Evolutionary conservation across 2,113 vertebrate genomes (phyloP).

Genomic region (Pelecanus crispus): DNA sequence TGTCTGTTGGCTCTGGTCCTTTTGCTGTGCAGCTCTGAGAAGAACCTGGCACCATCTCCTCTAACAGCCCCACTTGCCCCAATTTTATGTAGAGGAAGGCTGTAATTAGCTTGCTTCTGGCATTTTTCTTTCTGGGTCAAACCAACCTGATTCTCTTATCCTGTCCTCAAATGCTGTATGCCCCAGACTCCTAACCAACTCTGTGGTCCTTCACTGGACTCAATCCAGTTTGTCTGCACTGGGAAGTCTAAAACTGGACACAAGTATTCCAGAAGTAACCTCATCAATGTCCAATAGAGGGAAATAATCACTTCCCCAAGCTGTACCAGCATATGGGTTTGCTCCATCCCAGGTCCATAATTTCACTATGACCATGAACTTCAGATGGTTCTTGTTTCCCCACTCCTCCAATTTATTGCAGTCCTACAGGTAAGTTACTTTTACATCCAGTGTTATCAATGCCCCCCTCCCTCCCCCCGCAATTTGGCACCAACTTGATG

Average conservation of each 20-base stretch:
- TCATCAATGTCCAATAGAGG: background rate
- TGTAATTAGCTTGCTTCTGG: background rate
- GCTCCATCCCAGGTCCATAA: background rate
- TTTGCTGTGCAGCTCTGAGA: background rate
- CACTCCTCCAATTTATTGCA: background rate
- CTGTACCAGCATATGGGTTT: fast-evolving
- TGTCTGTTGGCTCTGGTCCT: background rate
- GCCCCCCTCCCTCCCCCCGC: fast-evolving
- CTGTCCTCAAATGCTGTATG: background rate
- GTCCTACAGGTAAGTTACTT: background rate
- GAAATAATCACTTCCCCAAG: background rate
- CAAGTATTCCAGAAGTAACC: background rate
- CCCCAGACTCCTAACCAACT: background rate
- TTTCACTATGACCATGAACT: background rate
- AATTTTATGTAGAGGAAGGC: background rate
- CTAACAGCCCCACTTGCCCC: background rate
- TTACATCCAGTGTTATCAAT: background rate
- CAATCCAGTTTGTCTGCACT: background rate
- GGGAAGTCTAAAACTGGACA: background rate
- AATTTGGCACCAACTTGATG: background rate
- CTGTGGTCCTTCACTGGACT: background rate
- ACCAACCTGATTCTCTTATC: background rate
- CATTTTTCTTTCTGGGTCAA: background rate
- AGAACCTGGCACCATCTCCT: background rate
- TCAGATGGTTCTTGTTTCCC: background rate